These are phyloP conservation scores for Esox lucius DNA, from an alignment of 2,797 vertebrate genomes.

Conservation along the genomic window DNA sequence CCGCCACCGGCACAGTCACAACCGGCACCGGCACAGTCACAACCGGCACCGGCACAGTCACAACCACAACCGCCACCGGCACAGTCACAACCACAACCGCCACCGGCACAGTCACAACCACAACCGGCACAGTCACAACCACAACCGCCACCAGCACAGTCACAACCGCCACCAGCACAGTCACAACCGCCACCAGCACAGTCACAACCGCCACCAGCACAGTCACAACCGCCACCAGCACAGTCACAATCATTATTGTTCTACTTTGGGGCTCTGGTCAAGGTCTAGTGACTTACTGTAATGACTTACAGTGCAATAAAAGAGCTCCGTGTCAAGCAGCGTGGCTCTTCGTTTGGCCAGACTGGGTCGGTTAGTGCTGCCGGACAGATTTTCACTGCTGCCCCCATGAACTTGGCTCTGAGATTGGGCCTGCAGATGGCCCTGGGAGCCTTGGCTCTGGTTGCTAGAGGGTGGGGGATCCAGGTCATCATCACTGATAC, in stretches of 20 bases:
- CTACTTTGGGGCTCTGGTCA: not conserved
- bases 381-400: conserved; percentile 64
- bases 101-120: too few species aligned
- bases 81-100: too few species aligned
- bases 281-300: not conserved
- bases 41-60: too few species aligned
- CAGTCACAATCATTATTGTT: not conserved
- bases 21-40: too few species aligned
- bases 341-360: conserved; percentile 74
- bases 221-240: too few species aligned
- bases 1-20: too few species aligned
- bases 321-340: conserved; percentile 79
- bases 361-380: conserved; percentile 48
- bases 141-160: too few species aligned
- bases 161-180: too few species aligned
- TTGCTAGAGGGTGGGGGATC: conserved; percentile 33
- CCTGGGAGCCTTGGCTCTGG: conserved; percentile 41
- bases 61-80: too few species aligned
- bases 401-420: conserved; percentile 62
- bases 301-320: conserved; percentile 77
- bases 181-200: too few species aligned
- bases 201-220: not conserved
- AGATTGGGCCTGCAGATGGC: conserved; percentile 41
- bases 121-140: too few species aligned
- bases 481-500: conserved; percentile 66